Percentiles rank a stretch among this genome's conserved stretches.
Conservation (phyloP, 2,797 vertebrate genomes). For the Spheniscus humboldti region DNA sequence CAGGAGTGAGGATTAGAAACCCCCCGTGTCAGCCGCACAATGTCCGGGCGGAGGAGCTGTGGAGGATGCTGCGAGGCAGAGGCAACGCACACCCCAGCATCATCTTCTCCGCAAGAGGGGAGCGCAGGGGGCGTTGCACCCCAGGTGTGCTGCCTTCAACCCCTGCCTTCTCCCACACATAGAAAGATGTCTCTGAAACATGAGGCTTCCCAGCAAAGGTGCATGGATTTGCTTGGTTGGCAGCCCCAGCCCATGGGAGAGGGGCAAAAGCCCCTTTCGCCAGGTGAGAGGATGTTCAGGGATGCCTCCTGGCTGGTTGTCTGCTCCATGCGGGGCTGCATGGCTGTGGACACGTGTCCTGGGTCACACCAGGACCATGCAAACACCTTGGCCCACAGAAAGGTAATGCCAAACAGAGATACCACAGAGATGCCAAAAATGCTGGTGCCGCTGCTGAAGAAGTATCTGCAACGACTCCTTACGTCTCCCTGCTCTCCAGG, state of each 20-base stretch:
- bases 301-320: background rate
- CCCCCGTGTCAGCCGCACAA: accelerated
- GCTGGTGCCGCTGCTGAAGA: background rate
- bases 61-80: background rate
- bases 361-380: background rate
- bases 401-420: background rate
- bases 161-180: background rate
- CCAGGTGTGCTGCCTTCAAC: background rate
- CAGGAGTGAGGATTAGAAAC: background rate
- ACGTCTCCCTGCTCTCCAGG: background rate
- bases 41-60: accelerated
- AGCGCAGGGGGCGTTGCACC: background rate
- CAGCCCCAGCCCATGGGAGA: background rate
- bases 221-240: background rate
- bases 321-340: background rate
- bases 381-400: background rate
- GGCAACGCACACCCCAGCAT: accelerated
- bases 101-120: background rate
- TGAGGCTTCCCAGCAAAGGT: background rate
- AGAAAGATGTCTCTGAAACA: background rate
- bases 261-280: background rate
- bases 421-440: background rate
- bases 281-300: background rate
- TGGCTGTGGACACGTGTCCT: background rate
- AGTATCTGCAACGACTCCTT: background rate